Evolutionary conservation across 2,888 invertebrate species (phyloP), one percentile per base, ranked within the genome.

Genomic region (Adineta ricciae): DNA sequence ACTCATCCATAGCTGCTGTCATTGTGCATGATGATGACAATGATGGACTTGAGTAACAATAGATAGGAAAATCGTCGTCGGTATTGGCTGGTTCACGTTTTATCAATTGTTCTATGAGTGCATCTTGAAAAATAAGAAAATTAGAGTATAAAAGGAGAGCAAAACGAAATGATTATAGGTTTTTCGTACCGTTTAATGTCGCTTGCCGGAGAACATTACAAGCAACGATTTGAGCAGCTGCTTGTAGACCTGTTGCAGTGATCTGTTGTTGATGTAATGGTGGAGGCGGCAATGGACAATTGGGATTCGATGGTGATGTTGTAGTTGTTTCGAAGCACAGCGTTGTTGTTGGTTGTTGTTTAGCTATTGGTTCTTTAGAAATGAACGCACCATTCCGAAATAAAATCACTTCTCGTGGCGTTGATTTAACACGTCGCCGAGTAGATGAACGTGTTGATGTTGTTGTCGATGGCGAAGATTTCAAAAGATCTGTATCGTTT

Each of bases 311-410:
- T 32, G 16, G 2, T 64, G 64, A 27, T 78, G 78, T 78, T 21
- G 78, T 41, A 24, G 78, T 46, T 46, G 46, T 78, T 78, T 78
- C 41, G 19, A 78, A 41, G 41, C 78, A 78, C 14, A 38, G n/a
- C 9, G 78, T 41, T n/a, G 78, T 41, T 41, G 78, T 78, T 78
- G 78, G 41, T 78, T 14, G 41, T 78, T 38, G 38, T 78, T 78
- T 78, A 3, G 38, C n/a, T 24, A 78, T 41, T 9, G 78, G 78
- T 41, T 78, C 78, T 41, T 78, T 78, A 21, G 78, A 78, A 24
- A 78, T n/a, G 41, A 78, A 78, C n/a, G 38, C n/a, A 41, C 78
- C 78, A 41, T 78, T 78, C 38, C 78, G 78, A 41, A 78, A 78
- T 41, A 78, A n/a, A 41, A 78, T 78, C 38, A 78, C 78, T 41